Evolutionary conservation across 1,140 invertebrate species (phyloP).

Genomic region (Leptoteleia sp.): DNA sequence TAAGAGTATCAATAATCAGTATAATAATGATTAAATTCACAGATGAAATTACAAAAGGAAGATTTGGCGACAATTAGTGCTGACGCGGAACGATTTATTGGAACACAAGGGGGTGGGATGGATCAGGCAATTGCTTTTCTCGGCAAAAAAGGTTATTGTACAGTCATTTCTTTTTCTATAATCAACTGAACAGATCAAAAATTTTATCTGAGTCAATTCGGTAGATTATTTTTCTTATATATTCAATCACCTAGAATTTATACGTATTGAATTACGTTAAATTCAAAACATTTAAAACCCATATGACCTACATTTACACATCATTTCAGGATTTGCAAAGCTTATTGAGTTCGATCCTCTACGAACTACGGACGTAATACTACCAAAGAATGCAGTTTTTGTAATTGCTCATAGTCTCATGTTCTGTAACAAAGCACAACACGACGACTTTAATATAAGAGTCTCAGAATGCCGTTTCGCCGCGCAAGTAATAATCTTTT

Average conservation of each 20-base stretch:
- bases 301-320: no score
- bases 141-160: conserved; percentile 89
- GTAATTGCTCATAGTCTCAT: conserved; percentile 96
- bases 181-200: no score
- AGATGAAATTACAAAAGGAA: conserved; percentile 84
- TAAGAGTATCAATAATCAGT: not conserved
- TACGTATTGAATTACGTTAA: no score
- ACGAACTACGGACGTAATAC: conserved; percentile 86
- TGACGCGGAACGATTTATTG: conserved; percentile 94
- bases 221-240: no score
- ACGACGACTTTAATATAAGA: conserved; percentile 93
- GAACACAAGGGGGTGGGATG: conserved; percentile 98
- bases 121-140: conserved; percentile 99
- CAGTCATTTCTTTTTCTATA: not conserved
- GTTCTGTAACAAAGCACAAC: conserved; percentile 96
- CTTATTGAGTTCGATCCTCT: conserved; percentile 97
- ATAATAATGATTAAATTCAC: conserved; percentile 8
- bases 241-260: no score
- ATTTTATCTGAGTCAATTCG: no score
- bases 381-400: conserved; percentile 93
- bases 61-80: conserved; percentile 94
- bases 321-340: conserved; percentile 88
- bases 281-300: not conserved
- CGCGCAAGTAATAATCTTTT: conserved; percentile 84
- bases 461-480: conserved; percentile 97